Evolutionary conservation across 2,888 invertebrate species (phyloP), one percentile per base, ranked within the genome.

Genomic region (Zhuqinia jingwanae): DNA sequence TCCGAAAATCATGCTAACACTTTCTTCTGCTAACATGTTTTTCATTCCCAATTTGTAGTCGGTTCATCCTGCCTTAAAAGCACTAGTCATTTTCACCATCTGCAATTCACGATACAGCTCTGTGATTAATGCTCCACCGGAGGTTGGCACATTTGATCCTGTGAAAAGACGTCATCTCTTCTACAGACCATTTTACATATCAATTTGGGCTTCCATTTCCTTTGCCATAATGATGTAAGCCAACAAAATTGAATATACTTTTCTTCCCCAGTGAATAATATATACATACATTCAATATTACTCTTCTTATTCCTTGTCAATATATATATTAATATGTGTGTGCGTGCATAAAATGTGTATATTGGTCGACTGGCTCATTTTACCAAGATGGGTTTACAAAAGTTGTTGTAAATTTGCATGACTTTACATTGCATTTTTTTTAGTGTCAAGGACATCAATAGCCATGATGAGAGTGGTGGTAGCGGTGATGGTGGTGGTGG

Each of bases 71-170:
- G 81, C 88, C 11, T 65, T 90, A 6, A 80, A 89, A 77, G 88
- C 84, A 15, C 78, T 90, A 15, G 89, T 86, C 6, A 85, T 90
- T 63, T 90, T 89, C 58, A 85, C 90, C 15, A 42, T 90, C 15
- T 90, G 90, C 76, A 88, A 87, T 68, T 88, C 89, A 17, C 76
- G 90, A n/a, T 90, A 89, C 83, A 88, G 90, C 20, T 83, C 89
- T 1, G 88, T 90, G 11, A 88, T 90, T 17, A 89, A 87, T 76
- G 27, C 80, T 13, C 76, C 90, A 8, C 84, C 89, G 22, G 90
- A 90, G 85, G 80, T 90, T 15, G 88, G 88, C 5, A 90, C 88
- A 2, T 90, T 90, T 75, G 90, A 90, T 81, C 81, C 89, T 10
- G 85, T 88, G 50, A 88, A 85, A 25, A 75, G 84, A 56, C 87